Evolutionary conservation across 2,797 vertebrate species (phyloP), one percentile per base, ranked within the genome.

Genomic region (Sparus aurata): DNA sequence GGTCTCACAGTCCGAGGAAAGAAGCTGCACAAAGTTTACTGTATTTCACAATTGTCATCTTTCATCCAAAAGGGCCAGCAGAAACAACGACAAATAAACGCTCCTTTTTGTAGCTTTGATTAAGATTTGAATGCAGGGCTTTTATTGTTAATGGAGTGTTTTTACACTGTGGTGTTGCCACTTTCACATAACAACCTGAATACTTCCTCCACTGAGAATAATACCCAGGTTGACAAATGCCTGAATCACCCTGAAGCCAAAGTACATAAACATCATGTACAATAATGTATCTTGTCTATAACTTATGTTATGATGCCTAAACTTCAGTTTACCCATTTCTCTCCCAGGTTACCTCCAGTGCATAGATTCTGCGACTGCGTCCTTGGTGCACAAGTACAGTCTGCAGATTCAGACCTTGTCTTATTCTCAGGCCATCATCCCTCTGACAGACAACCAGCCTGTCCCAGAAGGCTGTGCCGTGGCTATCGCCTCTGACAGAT

Each of bases 401-500:
- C 90, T 94, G 77, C 96, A 96, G 52, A 96, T 98, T 85, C 95
- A 97, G 91, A 95, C 95, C 0, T 91, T 98, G 86, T 96, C 97
- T 38, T 96, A 95, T 41, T 96, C 96, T 6, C 95, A 96, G 62
- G 90, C 95, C 20, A 75, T 98, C 83, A 87, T 95, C 2, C 85
- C 96, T 17, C 85, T 97, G 75, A 85, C 89, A 0, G 90, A 91
- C 20, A 91, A 86, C n/a, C 87, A 94, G 83, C 77, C 88, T 0
- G 90, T 94, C 50, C 97, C 97, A 23, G 91, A 91, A 61, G 97
- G 97, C 84, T 98, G 97, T 0, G 97, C 97, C 0, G 96, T 98
- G 64, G 97, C 96, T 30, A 96, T 98, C 43, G 97, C 96, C 16
- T 97, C 97, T 4, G 97, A 98, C 87, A 95, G 95, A 84, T 97